Conservation (phyloP, 2,113 vertebrate genomes). For the Arenaria interpres region DNA sequence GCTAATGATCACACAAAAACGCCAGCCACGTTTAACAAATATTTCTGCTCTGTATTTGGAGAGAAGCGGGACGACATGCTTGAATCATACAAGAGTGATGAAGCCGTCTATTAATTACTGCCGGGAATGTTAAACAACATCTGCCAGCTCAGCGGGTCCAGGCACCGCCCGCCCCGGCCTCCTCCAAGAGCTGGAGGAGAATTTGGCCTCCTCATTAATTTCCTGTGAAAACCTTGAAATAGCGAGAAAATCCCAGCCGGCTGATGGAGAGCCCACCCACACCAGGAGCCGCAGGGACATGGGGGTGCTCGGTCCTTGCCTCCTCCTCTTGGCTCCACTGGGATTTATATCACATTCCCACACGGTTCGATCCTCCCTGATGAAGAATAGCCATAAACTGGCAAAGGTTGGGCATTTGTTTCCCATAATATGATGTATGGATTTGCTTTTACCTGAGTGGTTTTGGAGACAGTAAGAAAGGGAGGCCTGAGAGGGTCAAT, state of each 20-base stretch:
- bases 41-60: slow-evolving; percentile 60
- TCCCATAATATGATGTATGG: background rate
- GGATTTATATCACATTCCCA: background rate
- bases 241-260: background rate
- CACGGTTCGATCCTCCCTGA: background rate
- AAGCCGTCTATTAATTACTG: slow-evolving; percentile 66
- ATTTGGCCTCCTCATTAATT: slow-evolving; percentile 51
- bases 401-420: background rate
- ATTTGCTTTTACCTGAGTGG: background rate
- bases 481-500: background rate
- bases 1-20: slow-evolving; percentile 1
- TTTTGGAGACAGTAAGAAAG: background rate
- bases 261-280: background rate
- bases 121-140: slow-evolving; percentile 65
- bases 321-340: background rate
- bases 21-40: slow-evolving; percentile 53
- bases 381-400: background rate
- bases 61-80: slow-evolving; percentile 43
- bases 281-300: accelerated
- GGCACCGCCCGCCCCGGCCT: slow-evolving; percentile 3
- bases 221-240: background rate
- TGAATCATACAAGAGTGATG: slow-evolving; percentile 60
- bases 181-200: slow-evolving; percentile 32
- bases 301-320: background rate
- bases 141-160: slow-evolving; percentile 60